Evolutionary conservation across 2,888 invertebrate genomes (phyloP).

Genomic region (Pollenia griseotomentosa): DNA sequence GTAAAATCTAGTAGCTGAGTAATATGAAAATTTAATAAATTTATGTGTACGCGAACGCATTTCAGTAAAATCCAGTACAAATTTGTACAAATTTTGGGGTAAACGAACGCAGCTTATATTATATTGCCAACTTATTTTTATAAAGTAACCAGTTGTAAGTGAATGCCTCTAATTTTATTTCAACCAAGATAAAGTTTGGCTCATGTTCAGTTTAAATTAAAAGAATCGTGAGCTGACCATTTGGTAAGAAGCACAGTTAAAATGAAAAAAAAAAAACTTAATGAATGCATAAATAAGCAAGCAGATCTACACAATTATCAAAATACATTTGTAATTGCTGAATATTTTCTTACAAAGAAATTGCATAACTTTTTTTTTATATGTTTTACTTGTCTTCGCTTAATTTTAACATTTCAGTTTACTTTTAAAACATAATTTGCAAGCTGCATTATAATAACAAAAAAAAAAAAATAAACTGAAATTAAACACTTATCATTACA

Average conservation of each 20-base stretch:
- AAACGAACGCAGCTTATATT: no score
- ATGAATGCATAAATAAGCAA: constrained; percentile 25
- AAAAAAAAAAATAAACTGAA: constrained; percentile 7
- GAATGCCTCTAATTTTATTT: constrained; percentile 18
- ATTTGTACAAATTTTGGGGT: no score
- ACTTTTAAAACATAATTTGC: constrained; percentile 26
- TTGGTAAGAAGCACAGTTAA: constrained; percentile 44
- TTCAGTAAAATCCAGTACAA: no score
- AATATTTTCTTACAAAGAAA: constrained; percentile 49
- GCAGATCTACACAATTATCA: constrained; percentile 31
- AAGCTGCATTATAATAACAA: not conserved
- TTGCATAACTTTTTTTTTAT: constrained; percentile 45
- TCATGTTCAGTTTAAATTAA: constrained; percentile 6
- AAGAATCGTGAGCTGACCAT: constrained; percentile 70
- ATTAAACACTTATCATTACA: constrained; percentile 46
- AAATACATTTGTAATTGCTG: constrained; percentile 38
- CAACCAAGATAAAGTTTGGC: not conserved
- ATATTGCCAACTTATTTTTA: no score
- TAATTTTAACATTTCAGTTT: constrained; percentile 24
- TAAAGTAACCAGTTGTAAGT: not conserved
- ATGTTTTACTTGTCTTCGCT: constrained; percentile 25
- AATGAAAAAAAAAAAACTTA: constrained; percentile 5
- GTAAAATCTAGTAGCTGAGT: no score
- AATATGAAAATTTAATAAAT: no score
- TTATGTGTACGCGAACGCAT: no score